Conservation (phyloP, 2,797 vertebrate species). For the Crenuchus spilurus region DNA sequence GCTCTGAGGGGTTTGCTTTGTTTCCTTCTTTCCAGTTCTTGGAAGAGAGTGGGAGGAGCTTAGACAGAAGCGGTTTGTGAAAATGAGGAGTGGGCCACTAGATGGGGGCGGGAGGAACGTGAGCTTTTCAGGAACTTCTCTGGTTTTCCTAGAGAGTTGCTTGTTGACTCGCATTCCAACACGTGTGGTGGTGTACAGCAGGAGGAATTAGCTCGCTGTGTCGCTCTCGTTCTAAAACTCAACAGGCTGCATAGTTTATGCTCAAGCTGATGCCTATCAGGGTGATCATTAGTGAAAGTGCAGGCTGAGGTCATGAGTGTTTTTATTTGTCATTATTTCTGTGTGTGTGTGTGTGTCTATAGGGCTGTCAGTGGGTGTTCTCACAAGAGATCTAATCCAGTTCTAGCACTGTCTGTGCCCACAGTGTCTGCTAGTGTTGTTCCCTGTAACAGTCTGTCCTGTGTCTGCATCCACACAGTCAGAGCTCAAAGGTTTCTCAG, state of each 20-base stretch:
- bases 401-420: conserved; percentile 15
- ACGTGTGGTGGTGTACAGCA: not conserved
- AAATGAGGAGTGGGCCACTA: conserved; percentile 35
- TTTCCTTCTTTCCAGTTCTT: conserved; percentile 49
- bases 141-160: conserved; percentile 65
- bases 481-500: conserved; percentile 19
- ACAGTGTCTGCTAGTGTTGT: not conserved
- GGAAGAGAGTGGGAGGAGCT: conserved; percentile 7
- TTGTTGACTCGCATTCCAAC: not conserved
- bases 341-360: conserved; percentile 40
- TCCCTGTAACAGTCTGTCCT: not conserved
- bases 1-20: conserved; percentile 32
- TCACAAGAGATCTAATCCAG: conserved; percentile 14
- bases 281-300: conserved; percentile 4
- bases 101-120: not conserved
- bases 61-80: conserved; percentile 1
- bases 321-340: conserved; percentile 26
- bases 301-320: conserved; percentile 14
- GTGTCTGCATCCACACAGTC: not conserved
- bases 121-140: conserved; percentile 45
- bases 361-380: conserved; percentile 16
- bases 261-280: not conserved
- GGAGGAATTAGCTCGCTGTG: not conserved
- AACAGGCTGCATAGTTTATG: not conserved
- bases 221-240: not conserved